A percentile compares a stretch with the other conserved stretches of the same genome.
These are phyloP conservation scores for Pherbina coryleti DNA, from an alignment of 2,888 invertebrate species.

Conservation along the genomic window DNA sequence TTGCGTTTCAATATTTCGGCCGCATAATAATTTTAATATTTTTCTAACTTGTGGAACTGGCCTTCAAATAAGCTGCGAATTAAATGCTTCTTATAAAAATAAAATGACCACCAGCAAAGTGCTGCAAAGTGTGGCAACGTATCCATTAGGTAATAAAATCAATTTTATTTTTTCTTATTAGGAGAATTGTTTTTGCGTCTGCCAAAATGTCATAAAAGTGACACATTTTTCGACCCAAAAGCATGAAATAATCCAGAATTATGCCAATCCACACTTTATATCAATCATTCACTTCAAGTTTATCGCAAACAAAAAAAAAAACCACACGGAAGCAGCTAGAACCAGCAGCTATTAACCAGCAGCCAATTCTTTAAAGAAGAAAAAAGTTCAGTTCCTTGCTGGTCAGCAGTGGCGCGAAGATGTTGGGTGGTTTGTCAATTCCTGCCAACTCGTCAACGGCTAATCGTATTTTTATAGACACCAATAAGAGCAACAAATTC, in stretches of 20 bases:
- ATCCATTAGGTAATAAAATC: constrained; percentile 19
- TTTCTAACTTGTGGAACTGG: too few relatives aligned
- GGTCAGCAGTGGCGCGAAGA: too few relatives aligned
- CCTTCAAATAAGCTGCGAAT: too few relatives aligned
- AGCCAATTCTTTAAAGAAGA: too few relatives aligned
- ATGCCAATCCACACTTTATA: constrained; percentile 1
- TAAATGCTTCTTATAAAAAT: too few relatives aligned
- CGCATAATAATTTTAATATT: too few relatives aligned
- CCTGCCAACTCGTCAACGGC: constrained; percentile 1
- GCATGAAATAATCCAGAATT: constrained; percentile 1
- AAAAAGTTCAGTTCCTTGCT: too few relatives aligned
- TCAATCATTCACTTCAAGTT: not conserved
- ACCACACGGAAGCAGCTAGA: too few relatives aligned
- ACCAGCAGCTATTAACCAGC: too few relatives aligned
- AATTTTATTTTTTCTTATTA: constrained; percentile 4
- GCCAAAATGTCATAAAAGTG: not conserved
- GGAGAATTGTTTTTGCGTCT: not conserved
- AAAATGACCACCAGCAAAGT: too few relatives aligned
- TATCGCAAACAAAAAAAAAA: not conserved
- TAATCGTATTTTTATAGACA: constrained; percentile 29
- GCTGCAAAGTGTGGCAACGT: not conserved
- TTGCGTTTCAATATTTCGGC: too few relatives aligned
- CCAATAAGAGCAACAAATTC: constrained; percentile 20
- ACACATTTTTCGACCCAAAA: not conserved
- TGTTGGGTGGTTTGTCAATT: not conserved